Evolutionary conservation across 30 jellyfish, hydroid and myxozoan species (phyloP).

Genomic region (Aurelia coerulea): DNA sequence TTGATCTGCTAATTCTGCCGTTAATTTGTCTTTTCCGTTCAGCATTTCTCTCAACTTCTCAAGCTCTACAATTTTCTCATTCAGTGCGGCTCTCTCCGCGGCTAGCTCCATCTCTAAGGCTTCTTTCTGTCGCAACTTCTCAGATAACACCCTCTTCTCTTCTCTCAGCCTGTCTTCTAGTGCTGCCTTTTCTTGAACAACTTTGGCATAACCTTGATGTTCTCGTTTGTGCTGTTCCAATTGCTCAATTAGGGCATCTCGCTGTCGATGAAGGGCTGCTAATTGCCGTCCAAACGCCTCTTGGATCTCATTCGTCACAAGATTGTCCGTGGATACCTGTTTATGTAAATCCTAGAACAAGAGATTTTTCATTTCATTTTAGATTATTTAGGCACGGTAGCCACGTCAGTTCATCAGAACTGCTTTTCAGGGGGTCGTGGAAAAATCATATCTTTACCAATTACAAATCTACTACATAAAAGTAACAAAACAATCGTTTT

Average conservation of each 20-base stretch:
- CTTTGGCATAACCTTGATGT: conserved; percentile 72
- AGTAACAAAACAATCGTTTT: no score
- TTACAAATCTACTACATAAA: no score
- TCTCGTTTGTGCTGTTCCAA: conserved; percentile 68
- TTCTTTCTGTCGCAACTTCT: conserved; percentile 76
- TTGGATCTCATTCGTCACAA: conserved; percentile 70
- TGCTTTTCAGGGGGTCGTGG: no score
- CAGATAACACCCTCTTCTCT: conserved; percentile 66
- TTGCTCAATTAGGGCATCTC: conserved; percentile 78
- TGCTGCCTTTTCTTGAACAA: conserved; percentile 77
- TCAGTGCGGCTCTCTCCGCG: conserved; percentile 67
- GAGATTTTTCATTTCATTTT: background rate
- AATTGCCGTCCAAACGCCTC: conserved; percentile 82
- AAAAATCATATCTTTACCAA: no score
- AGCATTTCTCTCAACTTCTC: conserved; percentile 72
- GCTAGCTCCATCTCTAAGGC: conserved; percentile 70
- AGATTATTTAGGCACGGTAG: no score
- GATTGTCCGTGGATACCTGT: conserved; percentile 56
- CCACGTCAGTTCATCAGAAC: no score
- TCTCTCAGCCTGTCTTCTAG: conserved; percentile 64
- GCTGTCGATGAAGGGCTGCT: conserved; percentile 77
- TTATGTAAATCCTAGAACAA: conserved; percentile 56
- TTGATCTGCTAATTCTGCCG: conserved; percentile 68
- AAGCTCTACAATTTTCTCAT: conserved; percentile 69
- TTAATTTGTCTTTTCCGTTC: conserved; percentile 63